phyloP scores from a whole-genome alignment of 2,888 invertebrate genomes.

The Formica aserva region DNA sequence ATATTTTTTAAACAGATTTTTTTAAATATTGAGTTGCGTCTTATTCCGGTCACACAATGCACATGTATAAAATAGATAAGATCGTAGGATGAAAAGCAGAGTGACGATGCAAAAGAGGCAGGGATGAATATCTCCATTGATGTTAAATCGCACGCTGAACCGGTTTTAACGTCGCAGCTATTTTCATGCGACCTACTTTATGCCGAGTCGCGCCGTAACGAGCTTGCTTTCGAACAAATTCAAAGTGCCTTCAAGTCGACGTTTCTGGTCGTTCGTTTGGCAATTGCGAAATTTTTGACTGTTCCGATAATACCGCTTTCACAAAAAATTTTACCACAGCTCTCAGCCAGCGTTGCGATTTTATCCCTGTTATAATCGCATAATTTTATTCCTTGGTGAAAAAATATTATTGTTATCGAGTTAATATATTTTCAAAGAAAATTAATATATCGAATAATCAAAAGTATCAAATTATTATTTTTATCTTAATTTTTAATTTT shows the following conservation, averaged over 20 bases:
- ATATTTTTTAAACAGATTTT: not conserved
- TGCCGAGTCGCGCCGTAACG: conserved; percentile 75
- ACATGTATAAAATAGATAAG: conserved; percentile 1
- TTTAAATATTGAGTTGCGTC: not conserved
- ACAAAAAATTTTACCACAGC: not conserved
- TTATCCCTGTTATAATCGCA: not conserved
- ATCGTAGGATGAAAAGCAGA: conserved; percentile 1
- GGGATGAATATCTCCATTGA: conserved; percentile 70
- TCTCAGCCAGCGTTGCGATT: not conserved
- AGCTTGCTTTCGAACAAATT: conserved; percentile 82
- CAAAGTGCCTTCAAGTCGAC: conserved; percentile 71
- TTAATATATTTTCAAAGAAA: not conserved
- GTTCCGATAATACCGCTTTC: conserved; percentile 38
- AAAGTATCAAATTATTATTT: not conserved
- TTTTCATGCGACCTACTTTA: conserved; percentile 81
- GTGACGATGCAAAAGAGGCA: conserved; percentile 21
- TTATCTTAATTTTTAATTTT: not conserved
- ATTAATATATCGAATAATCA: not conserved
- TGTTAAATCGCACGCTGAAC: conserved; percentile 78
- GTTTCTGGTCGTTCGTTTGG: conserved; percentile 48
- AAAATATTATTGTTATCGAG: not conserved
- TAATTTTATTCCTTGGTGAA: not conserved
- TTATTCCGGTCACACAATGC: not conserved
- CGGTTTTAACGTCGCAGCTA: conserved; percentile 75
- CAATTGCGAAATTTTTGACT: conserved; percentile 57